These are phyloP conservation scores for Anarhynchus alexandrinus DNA, from an alignment of 2,113 vertebrate genomes.

Conservation along the genomic window DNA sequence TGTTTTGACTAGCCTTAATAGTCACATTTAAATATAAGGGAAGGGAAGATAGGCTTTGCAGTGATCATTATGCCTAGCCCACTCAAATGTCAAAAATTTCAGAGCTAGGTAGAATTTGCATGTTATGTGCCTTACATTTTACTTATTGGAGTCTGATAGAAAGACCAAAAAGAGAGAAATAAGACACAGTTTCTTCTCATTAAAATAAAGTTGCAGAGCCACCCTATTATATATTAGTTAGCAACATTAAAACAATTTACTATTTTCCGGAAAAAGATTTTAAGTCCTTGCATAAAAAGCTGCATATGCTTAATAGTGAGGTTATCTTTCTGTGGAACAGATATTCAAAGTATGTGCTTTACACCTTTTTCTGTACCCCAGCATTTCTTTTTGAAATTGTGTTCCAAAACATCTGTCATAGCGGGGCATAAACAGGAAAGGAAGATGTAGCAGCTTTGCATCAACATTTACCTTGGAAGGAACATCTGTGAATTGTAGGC, in stretches of 20 bases:
- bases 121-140: background rate
- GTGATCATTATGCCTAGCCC: background rate
- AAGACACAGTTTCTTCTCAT: background rate
- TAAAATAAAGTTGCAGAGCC: background rate
- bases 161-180: background rate
- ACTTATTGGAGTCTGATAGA: background rate
- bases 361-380: background rate
- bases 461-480: background rate
- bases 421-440: background rate
- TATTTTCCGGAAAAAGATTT: background rate
- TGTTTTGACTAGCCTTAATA: slow-evolving; percentile 48
- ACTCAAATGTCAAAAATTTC: slow-evolving; percentile 29
- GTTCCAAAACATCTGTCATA: background rate
- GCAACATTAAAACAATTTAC: background rate
- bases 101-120: slow-evolving; percentile 17
- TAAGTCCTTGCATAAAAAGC: background rate
- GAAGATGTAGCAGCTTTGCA: background rate
- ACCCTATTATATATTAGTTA: background rate
- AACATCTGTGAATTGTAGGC: background rate
- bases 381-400: background rate
- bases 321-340: background rate
- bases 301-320: background rate
- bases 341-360: background rate
- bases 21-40: background rate
- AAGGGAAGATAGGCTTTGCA: background rate